phyloP scores from a whole-genome alignment of 2,113 vertebrate genomes.

The Mus pahari region DNA sequence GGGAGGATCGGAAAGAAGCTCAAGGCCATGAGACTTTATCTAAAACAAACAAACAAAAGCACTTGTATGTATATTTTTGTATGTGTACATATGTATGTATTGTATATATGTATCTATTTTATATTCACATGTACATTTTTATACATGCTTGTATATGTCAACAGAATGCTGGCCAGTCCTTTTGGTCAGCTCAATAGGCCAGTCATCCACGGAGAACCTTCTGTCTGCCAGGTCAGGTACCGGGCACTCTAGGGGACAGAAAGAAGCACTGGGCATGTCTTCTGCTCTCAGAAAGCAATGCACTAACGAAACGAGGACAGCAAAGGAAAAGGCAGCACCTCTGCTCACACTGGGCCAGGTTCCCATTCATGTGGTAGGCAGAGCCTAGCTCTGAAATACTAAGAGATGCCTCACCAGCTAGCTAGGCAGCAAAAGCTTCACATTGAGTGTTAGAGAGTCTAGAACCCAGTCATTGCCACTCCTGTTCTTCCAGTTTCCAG shows the following conservation, averaged over 20 bases:
- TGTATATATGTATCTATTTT: not conserved
- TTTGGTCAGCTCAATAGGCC: conserved; percentile 23
- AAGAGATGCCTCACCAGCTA: not conserved
- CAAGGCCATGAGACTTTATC: not conserved
- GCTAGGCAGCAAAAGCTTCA: not conserved
- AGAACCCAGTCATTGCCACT: not conserved
- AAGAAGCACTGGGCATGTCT: conserved; percentile 42
- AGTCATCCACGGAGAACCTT: not conserved
- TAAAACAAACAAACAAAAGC: not conserved
- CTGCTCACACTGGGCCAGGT: not conserved
- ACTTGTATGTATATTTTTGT: not conserved
- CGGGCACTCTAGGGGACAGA: not conserved
- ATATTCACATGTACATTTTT: not conserved
- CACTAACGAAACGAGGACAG: not conserved
- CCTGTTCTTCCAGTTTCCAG: conserved; percentile 37
- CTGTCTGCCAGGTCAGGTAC: not conserved
- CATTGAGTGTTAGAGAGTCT: not conserved
- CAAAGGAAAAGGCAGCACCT: not conserved
- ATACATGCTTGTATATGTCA: not conserved
- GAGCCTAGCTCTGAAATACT: not conserved
- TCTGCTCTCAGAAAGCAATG: conserved; percentile 4
- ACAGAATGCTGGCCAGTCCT: conserved; percentile 10
- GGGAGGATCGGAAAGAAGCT: not conserved
- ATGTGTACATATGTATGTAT: not conserved
- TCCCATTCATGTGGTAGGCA: not conserved